Percentiles rank a stretch among this genome's conserved stretches.
These are phyloP conservation scores for Kryphioiulus occultus DNA, from an alignment of 2,888 invertebrate species.

Conservation along the genomic window DNA sequence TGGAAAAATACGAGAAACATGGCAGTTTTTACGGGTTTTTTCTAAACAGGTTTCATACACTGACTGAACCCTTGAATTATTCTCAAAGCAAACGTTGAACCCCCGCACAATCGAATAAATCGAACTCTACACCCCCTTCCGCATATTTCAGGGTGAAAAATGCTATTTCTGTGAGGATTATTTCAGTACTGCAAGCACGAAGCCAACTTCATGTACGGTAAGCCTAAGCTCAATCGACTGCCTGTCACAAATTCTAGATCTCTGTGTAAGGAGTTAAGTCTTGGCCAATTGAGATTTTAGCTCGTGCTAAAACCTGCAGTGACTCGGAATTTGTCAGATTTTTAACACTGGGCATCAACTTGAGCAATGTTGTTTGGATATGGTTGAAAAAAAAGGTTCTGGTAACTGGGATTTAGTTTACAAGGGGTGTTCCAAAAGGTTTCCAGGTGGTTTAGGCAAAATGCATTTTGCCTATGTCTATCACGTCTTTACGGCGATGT, in stretches of 20 bases:
- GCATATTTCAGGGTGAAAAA: neutral
- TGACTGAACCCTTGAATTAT: neutral
- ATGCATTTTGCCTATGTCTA: too few species aligned
- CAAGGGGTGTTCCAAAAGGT: neutral
- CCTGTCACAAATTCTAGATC: neutral
- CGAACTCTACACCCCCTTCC: neutral
- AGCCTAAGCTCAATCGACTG: constrained; percentile 21
- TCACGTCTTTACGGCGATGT: too few species aligned
- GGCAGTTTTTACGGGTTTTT: too few species aligned
- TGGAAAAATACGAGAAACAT: neutral
- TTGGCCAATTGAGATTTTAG: neutral
- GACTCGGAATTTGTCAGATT: neutral
- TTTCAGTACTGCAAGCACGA: neutral
- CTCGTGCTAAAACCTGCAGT: neutral
- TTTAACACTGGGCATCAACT: neutral
- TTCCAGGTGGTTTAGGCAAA: too few species aligned
- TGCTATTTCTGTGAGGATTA: neutral
- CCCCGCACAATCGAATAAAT: neutral
- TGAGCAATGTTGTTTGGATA: neutral
- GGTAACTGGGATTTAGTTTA: neutral
- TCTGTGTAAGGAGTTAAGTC: neutral
- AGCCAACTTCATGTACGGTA: neutral
- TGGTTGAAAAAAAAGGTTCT: neutral
- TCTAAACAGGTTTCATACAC: neutral
- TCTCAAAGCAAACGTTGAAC: neutral